Evolutionary conservation across 2,113 vertebrate species (phyloP).

Genomic region (Elaphurus davidianus): DNA sequence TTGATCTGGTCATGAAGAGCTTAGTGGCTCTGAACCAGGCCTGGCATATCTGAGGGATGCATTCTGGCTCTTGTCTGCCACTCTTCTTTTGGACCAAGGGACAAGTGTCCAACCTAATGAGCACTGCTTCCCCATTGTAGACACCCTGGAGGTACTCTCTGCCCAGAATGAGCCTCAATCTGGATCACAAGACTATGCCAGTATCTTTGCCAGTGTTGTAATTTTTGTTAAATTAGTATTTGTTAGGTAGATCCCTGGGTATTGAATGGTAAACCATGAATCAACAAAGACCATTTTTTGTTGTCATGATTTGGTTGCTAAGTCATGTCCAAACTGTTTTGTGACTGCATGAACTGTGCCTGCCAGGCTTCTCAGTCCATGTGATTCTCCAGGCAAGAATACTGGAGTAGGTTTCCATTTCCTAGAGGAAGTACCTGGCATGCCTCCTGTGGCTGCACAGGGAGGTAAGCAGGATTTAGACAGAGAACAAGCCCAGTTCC

Average conservation of each 20-base stretch:
- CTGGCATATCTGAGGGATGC: neutral
- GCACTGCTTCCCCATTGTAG: fast-evolving
- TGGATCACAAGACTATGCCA: neutral
- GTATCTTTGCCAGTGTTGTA: neutral
- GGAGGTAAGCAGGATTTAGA: neutral
- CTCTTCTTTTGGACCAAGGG: neutral
- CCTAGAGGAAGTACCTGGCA: neutral
- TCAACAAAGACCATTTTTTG: neutral
- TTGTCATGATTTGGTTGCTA: neutral
- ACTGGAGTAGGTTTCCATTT: neutral
- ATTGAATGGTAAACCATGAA: neutral
- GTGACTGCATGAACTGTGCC: neutral
- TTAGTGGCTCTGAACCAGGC: neutral
- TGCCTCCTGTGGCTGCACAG: neutral
- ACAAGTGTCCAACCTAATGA: neutral
- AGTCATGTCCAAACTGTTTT: neutral
- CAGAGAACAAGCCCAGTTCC: neutral
- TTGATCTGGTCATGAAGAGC: no score
- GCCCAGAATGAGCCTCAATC: neutral
- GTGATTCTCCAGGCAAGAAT: neutral
- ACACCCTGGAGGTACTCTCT: neutral
- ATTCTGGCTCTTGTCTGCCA: neutral
- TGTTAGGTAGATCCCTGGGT: neutral
- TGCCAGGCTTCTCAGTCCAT: neutral
- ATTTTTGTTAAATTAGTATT: neutral